A percentile compares a stretch with the other conserved stretches of the same genome.
phyloP scores from a whole-genome alignment of 2,888 invertebrate species.

The Heliconius hortense region DNA sequence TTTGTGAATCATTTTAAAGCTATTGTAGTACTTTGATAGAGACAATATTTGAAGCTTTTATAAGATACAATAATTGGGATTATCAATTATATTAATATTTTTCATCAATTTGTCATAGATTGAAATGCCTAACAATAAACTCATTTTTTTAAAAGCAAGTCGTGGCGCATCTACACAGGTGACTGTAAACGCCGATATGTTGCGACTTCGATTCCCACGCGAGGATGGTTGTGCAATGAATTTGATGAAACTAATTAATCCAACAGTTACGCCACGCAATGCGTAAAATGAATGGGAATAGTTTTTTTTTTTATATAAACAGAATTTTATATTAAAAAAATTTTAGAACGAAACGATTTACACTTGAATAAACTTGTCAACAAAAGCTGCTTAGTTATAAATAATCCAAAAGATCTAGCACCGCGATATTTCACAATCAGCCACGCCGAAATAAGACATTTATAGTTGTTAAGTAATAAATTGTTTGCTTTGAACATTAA shows the following conservation, averaged over 20 bases:
- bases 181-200: not conserved
- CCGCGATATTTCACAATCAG: slow-evolving; percentile 20
- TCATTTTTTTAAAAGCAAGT: no score
- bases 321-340: not conserved
- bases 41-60: not conserved
- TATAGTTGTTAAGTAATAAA: slow-evolving; percentile 22
- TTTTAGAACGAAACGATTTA: not conserved
- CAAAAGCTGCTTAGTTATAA: slow-evolving; percentile 9
- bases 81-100: not conserved
- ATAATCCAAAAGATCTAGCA: slow-evolving; percentile 10
- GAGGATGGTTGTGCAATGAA: not conserved
- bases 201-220: not conserved
- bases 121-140: no score
- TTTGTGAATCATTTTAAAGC: slow-evolving; percentile 7
- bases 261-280: not conserved
- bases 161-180: no score
- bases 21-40: not conserved
- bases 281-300: not conserved
- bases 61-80: not conserved
- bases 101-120: not conserved
- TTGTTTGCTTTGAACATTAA: slow-evolving; percentile 14
- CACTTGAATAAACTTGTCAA: not conserved
- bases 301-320: no score
- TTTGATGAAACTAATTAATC: not conserved
- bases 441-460: slow-evolving; percentile 17